Evolutionary conservation across 2,797 vertebrate species (phyloP).

Genomic region (Eupleurogrammus muticus): DNA sequence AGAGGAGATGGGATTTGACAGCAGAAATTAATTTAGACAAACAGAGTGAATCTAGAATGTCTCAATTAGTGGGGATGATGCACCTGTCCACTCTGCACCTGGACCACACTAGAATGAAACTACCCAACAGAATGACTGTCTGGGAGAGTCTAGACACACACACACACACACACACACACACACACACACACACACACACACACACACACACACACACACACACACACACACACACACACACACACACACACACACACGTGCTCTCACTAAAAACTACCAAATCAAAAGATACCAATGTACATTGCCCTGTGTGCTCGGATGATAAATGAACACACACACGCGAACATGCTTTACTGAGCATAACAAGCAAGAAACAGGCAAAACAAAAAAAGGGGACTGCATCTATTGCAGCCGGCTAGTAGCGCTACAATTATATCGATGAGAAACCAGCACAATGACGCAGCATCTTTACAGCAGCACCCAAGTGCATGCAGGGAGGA

Average conservation of each 20-base stretch:
- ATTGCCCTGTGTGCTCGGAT: background rate
- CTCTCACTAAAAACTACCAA: background rate
- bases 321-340: background rate
- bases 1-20: constrained; percentile 17
- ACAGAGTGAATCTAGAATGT: constrained; percentile 15
- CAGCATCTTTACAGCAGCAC: constrained; percentile 76
- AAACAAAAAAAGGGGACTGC: constrained; percentile 2
- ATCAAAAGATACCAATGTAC: background rate
- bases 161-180: constrained; percentile 11
- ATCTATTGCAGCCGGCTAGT: constrained; percentile 7
- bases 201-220: constrained; percentile 1
- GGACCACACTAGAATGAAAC: constrained; percentile 29
- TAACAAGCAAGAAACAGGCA: constrained; percentile 9
- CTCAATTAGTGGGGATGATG: constrained; percentile 2
- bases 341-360: background rate
- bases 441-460: constrained; percentile 69
- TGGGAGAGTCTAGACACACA: constrained; percentile 67
- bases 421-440: constrained; percentile 33
- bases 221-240: constrained; percentile 18
- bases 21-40: constrained; percentile 26
- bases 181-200: constrained; percentile 16
- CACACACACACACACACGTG: constrained; percentile 8
- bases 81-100: constrained; percentile 26
- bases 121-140: constrained; percentile 30
- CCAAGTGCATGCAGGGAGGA: constrained; percentile 50